These are phyloP conservation scores for Stichodactyla mertensii DNA, from an alignment of 64 coral and sea anemone species.

Conservation along the genomic window DNA sequence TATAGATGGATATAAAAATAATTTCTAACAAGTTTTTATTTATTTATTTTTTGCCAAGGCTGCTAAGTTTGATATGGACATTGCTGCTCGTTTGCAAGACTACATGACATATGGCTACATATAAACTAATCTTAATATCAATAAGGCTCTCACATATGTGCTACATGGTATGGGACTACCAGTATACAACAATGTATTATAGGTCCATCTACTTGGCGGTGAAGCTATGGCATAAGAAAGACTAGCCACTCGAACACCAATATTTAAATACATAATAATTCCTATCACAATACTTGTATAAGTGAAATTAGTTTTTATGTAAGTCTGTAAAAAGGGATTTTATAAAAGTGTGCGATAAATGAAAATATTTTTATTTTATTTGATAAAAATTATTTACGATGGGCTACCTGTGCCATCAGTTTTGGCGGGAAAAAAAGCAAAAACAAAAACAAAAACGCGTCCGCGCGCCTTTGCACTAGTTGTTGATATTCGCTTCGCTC, in stretches of 20 bases:
- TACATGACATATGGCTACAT: conserved; percentile 93
- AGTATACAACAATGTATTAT: neutral
- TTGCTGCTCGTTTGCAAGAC: conserved; percentile 88
- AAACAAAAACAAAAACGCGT: too few relatives aligned
- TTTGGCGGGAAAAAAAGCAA: conserved; percentile 8
- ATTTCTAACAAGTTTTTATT: neutral
- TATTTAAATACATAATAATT: neutral
- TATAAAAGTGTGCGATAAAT: neutral
- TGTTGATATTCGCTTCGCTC: neutral
- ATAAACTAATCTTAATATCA: conserved; percentile 1
- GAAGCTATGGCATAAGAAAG: too few relatives aligned
- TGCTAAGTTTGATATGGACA: conserved; percentile 77
- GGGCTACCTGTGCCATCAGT: neutral
- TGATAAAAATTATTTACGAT: neutral
- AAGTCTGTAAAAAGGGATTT: neutral
- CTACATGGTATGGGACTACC: neutral
- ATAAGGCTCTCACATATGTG: neutral
- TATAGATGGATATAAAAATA: neutral
- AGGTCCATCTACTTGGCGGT: too few relatives aligned
- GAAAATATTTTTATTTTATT: neutral
- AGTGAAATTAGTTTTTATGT: neutral
- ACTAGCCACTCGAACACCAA: too few relatives aligned
- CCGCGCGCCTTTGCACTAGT: neutral
- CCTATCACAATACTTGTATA: neutral
- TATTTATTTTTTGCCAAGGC: conserved; percentile 48